These are phyloP conservation scores for Furnarius figulus DNA, from an alignment of 2,113 vertebrate species.

Conservation along the genomic window DNA sequence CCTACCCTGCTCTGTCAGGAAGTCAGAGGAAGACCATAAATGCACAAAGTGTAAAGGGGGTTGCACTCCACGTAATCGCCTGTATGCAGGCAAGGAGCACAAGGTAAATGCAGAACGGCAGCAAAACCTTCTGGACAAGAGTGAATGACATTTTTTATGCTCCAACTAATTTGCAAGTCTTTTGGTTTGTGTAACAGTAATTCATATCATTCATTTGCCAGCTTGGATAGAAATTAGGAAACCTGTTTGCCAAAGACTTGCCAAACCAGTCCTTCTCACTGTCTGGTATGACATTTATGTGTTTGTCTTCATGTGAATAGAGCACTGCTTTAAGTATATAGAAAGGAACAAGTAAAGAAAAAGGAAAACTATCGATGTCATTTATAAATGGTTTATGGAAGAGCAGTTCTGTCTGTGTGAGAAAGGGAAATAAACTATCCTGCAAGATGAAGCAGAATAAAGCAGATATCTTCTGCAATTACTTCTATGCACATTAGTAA, in stretches of 20 bases:
- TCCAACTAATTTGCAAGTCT: neutral
- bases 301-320: neutral
- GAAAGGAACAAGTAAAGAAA: neutral
- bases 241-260: slow-evolving; percentile 26
- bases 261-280: slow-evolving; percentile 39
- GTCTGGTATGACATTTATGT: neutral
- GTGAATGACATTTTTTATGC: neutral
- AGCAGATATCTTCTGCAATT: neutral
- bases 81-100: neutral
- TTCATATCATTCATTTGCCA: slow-evolving; percentile 17
- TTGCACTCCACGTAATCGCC: accelerated
- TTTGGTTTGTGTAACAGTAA: neutral
- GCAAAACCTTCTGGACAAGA: neutral
- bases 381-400: neutral
- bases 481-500: neutral
- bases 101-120: neutral
- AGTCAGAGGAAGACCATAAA: neutral
- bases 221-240: slow-evolving; percentile 6
- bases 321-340: neutral
- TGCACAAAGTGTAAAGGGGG: neutral
- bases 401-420: neutral
- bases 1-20: neutral
- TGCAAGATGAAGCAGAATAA: neutral
- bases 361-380: neutral
- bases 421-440: neutral